Evolutionary conservation across 2,888 invertebrate species (phyloP).

Genomic region (Saturnia pavonia): DNA sequence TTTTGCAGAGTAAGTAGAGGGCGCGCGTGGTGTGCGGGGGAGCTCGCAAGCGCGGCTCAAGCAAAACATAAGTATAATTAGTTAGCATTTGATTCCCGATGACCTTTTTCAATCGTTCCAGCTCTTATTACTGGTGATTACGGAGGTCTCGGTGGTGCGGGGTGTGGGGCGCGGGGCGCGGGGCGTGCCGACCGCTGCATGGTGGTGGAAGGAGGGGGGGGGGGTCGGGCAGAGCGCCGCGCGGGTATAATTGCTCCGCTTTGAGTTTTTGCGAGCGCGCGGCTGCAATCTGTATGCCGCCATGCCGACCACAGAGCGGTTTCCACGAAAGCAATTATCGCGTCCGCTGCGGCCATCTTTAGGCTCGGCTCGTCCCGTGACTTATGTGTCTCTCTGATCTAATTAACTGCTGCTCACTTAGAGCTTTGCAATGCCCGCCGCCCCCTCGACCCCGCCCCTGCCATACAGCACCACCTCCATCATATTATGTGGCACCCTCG

Average conservation of each 20-base stretch:
- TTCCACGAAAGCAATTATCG: constrained; percentile 78
- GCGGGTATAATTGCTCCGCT: constrained; percentile 55
- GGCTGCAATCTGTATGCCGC: constrained; percentile 64
- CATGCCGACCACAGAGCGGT: constrained; percentile 49
- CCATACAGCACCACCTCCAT: background rate
- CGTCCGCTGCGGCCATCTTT: constrained; percentile 77
- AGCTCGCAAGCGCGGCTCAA: background rate
- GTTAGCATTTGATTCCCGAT: background rate
- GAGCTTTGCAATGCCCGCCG: constrained; percentile 34
- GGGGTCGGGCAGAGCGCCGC: no score
- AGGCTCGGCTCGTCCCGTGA: constrained; percentile 26
- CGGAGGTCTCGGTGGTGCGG: constrained; percentile 14
- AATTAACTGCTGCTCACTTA: constrained; percentile 66
- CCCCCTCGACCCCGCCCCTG: background rate
- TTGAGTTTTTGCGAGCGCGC: constrained; percentile 56
- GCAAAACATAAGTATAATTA: constrained; percentile 10
- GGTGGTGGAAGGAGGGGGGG: background rate
- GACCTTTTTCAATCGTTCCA: constrained; percentile 4
- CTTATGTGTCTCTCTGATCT: constrained; percentile 31
- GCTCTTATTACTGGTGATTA: background rate
- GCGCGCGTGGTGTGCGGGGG: no score
- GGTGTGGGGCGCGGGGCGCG: constrained; percentile 13
- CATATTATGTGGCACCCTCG: no score
- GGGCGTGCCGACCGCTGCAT: constrained; percentile 2
- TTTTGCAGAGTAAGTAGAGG: background rate